A percentile compares a stretch with the other conserved stretches of the same genome.
Evolutionary conservation across 2,888 invertebrate genomes (phyloP).

Genomic region (Ormyrus pomaceus): DNA sequence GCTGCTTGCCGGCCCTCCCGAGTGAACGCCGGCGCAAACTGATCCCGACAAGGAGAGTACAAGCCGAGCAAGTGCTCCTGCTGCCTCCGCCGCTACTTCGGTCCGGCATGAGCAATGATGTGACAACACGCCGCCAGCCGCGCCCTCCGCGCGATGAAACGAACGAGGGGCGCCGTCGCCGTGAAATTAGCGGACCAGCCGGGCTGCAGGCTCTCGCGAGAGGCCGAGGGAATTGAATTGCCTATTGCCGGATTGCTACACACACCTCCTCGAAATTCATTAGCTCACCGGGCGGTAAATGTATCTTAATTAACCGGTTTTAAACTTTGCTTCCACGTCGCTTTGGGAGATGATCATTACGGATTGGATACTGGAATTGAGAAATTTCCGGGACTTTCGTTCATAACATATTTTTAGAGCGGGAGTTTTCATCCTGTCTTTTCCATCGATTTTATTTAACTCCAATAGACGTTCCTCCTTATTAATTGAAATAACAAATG

Average conservation of each 20-base stretch:
- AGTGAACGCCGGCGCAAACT: slow-evolving; percentile 55
- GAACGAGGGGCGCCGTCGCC: background rate
- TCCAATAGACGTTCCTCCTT: no score
- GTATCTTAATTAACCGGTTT: no score
- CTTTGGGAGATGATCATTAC: no score
- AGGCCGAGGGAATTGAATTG: slow-evolving; percentile 3
- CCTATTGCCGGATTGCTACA: background rate
- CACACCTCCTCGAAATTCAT: no score
- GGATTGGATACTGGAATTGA: no score
- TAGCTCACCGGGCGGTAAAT: no score
- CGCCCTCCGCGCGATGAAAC: slow-evolving; percentile 13
- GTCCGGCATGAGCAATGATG: slow-evolving; percentile 60
- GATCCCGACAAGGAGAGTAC: slow-evolving; percentile 59
- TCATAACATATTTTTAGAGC: no score
- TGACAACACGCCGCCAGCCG: slow-evolving; percentile 57
- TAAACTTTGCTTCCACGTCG: no score
- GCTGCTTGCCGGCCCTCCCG: background rate
- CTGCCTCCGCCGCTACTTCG: no score
- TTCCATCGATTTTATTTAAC: background rate
- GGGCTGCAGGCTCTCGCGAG: background rate
- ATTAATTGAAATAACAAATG: no score
- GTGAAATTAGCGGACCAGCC: slow-evolving; percentile 7
- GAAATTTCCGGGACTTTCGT: no score
- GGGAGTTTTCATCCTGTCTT: background rate
- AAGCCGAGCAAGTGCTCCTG: slow-evolving; percentile 49